A percentile compares a stretch with the other conserved stretches of the same genome.
phyloP scores from a whole-genome alignment of 2,888 invertebrate species.

The Agrochola litura region DNA sequence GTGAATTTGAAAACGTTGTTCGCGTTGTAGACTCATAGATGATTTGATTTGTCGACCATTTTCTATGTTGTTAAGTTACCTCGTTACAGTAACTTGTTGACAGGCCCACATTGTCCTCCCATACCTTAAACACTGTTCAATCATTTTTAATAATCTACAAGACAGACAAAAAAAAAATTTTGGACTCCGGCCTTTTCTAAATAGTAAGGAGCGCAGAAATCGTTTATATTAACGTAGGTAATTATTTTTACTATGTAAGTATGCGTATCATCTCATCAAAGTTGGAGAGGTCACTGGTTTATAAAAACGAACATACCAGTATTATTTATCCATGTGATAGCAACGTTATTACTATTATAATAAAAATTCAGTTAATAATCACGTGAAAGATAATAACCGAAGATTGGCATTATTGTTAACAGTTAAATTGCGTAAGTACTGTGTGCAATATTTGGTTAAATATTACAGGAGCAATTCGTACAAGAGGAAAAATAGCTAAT shows the following conservation, averaged over 20 bases:
- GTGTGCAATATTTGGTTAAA: not conserved
- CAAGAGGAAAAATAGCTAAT: not conserved
- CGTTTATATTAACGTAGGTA: not conserved
- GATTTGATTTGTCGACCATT: too few species aligned
- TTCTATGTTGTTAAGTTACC: too few species aligned
- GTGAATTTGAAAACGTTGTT: not conserved
- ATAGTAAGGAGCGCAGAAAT: not conserved
- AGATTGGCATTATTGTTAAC: not conserved
- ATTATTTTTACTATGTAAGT: not conserved
- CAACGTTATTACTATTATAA: conserved; percentile 14
- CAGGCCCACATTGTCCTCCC: too few species aligned
- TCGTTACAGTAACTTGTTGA: too few species aligned
- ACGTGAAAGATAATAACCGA: conserved; percentile 4
- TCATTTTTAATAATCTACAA: too few species aligned
- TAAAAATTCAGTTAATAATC: not conserved
- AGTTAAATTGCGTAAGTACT: not conserved
- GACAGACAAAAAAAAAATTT: too few species aligned
- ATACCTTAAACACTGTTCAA: too few species aligned
- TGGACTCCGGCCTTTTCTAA: not conserved
- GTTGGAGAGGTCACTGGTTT: not conserved
- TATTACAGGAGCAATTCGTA: not conserved
- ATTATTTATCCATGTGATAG: not conserved
- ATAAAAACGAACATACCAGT: not conserved
- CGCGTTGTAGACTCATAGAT: not conserved
- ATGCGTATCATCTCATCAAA: not conserved